These are phyloP conservation scores for Danaus chrysippus DNA, from an alignment of 2,888 invertebrate species.

Conservation along the genomic window DNA sequence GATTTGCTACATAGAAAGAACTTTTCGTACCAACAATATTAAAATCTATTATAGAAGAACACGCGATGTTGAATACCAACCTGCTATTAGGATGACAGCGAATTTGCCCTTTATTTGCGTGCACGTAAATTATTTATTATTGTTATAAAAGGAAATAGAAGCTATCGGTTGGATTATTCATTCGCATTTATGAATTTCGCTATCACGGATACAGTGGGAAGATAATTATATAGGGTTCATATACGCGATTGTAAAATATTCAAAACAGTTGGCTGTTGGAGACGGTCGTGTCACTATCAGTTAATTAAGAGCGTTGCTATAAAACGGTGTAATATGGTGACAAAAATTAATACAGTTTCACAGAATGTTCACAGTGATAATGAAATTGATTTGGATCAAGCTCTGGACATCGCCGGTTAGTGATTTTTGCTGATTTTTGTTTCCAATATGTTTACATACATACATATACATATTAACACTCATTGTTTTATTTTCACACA, in stretches of 20 bases:
- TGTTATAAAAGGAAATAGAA: too few species aligned
- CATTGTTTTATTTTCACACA: neutral
- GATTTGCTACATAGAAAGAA: too few species aligned
- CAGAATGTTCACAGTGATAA: conserved; percentile 40
- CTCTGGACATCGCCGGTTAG: conserved; percentile 46
- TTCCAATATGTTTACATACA: neutral
- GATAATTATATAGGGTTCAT: neutral
- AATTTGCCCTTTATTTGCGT: too few species aligned
- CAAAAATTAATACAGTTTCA: conserved; percentile 44
- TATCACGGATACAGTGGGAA: too few species aligned
- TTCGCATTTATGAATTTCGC: too few species aligned
- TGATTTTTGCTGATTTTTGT: conserved; percentile 8
- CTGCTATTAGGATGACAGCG: too few species aligned
- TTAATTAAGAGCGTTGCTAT: neutral
- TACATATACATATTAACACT: neutral
- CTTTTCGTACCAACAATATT: too few species aligned
- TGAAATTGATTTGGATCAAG: conserved; percentile 57
- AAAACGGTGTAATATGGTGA: conserved; percentile 36
- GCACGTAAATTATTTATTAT: too few species aligned
- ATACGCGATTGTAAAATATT: neutral
- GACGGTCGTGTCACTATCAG: conserved; percentile 14
- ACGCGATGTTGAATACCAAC: too few species aligned
- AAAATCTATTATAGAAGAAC: too few species aligned
- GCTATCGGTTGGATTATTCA: too few species aligned
- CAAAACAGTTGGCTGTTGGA: conserved; percentile 6